Evolutionary conservation across 2,797 vertebrate genomes (phyloP), one percentile per base, ranked within the genome.

Genomic region (Furcifer pardalis): DNA sequence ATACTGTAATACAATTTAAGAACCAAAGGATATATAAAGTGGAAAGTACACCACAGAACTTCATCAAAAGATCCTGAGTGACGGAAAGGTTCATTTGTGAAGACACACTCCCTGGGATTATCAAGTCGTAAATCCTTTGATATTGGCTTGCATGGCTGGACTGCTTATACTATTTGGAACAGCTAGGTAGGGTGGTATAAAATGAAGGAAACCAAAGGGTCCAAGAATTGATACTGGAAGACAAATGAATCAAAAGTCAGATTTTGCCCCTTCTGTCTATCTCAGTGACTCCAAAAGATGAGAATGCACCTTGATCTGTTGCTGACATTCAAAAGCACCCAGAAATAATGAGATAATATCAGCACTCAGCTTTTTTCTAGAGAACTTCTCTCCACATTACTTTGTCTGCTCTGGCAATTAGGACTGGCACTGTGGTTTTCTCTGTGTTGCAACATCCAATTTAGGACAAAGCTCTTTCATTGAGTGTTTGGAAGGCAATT

Each of bases 261-360:
- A 87, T 80, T 92, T 89, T 94, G 93, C 87, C 81, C 30, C 91
- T 93, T 93, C 88, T 91, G 93, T 95, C 93, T 89, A 92, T 83
- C 71, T 93, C 89, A 78, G 81, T 86, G 89, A 87, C 27, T 92
- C 85, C 77, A 90, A 86, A 92, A 91, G 90, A 94, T 92, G 84
- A 88, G 68, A 0, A 37, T 84, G 91, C 90, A 83, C 81, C 7
- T 37, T 89, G 90, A 89, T 93, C 85, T 82, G 79, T 56, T 92
- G 83, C 84, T 93, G 88, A 87, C 92, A 93, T 93, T 88, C 94
- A 90, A 87, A 91, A 89, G 87, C 84, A 86, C 4, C 87, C 91
- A 77, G 77, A 81, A 92, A 92, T 94, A 92, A 94, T 86, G 72
- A 82, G 77, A 94, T 90, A 92, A 94, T 87, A 93, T 86, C 84